These are phyloP conservation scores for Amphilophus citrinellus DNA, from an alignment of 2,113 vertebrate species.

Conservation along the genomic window DNA sequence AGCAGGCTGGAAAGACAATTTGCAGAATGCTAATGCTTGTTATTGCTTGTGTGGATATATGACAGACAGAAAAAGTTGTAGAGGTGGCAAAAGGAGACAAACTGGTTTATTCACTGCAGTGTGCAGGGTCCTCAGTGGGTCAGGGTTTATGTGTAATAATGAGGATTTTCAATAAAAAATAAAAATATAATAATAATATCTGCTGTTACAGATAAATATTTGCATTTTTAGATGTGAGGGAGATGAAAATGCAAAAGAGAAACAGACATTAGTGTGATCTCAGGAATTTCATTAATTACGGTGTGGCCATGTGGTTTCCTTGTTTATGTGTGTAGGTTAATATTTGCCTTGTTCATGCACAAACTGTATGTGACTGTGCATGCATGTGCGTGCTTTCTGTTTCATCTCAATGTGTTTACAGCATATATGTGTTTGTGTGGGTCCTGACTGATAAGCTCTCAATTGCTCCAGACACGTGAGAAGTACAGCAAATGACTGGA, in stretches of 20 bases:
- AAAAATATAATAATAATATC: background rate
- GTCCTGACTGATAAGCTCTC: background rate
- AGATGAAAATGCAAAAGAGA: background rate
- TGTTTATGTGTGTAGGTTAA: background rate
- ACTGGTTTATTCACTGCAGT: slow-evolving; percentile 14
- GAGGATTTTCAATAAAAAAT: background rate
- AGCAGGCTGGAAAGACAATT: background rate
- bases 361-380: background rate
- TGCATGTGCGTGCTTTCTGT: background rate
- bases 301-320: background rate
- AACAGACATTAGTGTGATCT: background rate
- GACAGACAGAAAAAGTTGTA: background rate
- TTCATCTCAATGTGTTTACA: background rate
- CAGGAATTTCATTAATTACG: slow-evolving; percentile 10
- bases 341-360: slow-evolving; percentile 18
- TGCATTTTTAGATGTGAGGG: background rate
- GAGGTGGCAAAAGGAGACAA: background rate
- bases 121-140: background rate
- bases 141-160: background rate
- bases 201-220: background rate
- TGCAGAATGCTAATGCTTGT: slow-evolving; percentile 8
- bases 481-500: background rate
- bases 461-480: slow-evolving; percentile 40
- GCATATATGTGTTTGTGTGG: background rate
- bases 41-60: background rate